Evolutionary conservation across 2,797 vertebrate species (phyloP).

Genomic region (Anniella stebbinsi): DNA sequence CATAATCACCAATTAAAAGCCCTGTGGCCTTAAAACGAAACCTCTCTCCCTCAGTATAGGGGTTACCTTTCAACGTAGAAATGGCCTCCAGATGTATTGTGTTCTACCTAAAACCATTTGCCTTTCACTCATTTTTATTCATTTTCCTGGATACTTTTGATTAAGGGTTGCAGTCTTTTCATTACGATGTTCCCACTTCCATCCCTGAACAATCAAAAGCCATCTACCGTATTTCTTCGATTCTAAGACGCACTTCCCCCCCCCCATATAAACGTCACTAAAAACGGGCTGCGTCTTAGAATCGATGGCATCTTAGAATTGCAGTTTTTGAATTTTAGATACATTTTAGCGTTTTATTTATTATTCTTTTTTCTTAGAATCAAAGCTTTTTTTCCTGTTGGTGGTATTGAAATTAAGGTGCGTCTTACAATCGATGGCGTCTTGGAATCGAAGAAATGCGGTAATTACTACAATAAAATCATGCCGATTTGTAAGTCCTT

Average conservation of each 20-base stretch:
- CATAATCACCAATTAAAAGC: slow-evolving; percentile 48
- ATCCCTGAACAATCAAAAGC: neutral
- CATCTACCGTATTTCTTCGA: too few species aligned
- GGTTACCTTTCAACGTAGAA: slow-evolving; percentile 14
- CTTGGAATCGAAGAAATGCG: too few species aligned
- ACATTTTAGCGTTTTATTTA: too few species aligned
- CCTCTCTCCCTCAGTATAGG: slow-evolving; percentile 17
- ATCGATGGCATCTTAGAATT: too few species aligned
- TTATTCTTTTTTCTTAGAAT: too few species aligned
- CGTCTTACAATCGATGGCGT: too few species aligned
- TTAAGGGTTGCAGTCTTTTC: neutral
- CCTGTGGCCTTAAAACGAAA: slow-evolving; percentile 38
- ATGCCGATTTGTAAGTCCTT: neutral
- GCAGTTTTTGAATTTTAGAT: too few species aligned
- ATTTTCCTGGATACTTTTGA: neutral
- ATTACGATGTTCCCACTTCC: neutral
- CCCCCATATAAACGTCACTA: too few species aligned
- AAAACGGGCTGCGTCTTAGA: too few species aligned
- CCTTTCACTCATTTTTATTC: neutral
- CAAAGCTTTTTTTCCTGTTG: too few species aligned
- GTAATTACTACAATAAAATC: neutral
- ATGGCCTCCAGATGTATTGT: slow-evolving; percentile 7
- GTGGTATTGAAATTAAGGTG: too few species aligned
- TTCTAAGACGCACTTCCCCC: too few species aligned
- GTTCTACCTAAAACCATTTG: neutral